Evolutionary conservation across 2,888 invertebrate genomes (phyloP), one percentile per base, ranked within the genome.

Genomic region (Drosophila suboccidentalis): DNA sequence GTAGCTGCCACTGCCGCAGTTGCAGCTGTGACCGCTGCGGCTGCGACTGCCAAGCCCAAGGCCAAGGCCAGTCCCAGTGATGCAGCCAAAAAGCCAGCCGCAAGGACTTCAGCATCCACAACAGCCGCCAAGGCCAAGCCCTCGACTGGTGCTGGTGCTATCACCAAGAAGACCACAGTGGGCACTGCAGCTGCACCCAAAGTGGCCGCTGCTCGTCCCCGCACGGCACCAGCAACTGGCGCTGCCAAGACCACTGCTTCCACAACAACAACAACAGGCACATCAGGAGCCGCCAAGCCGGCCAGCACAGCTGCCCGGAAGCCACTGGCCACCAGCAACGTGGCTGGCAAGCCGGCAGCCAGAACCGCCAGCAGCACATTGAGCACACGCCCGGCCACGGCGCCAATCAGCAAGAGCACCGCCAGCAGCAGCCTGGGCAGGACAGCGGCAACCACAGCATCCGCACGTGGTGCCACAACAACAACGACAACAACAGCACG

Each of bases 191-290:
- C 73, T 39, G 54, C 75, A 49, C 19, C 65, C 29, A 87, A 74
- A 47, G 10, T 39, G 44, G 51, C 72, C 15, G 53, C 63, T 17
- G 68, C 87, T 57, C 87, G 89, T 17, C 89, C 91, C 51, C 89
- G 91, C 34, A 87, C 90, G 3, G 90, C 90, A 13, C 89, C 90
- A 1, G 63, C 70, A 19, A 8, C 71, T 32, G 57, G 62, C 9
- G 74, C 75, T 11, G 41, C 67, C 39, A 74, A 75, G 13, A 26
- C 58, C 10, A 47, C 58, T 17, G 41, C 68, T 59, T 68, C 74
- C 43, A 15, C 77, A n/a, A 76, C 81, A 64, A 15, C 82, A 34
- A 34, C 71, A n/a, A 58, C 70, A 26, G 32, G 49, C 19, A 57
- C 77, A 32, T 22, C 68, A 22, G 49, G 49, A 34, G 63, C 78